Conservation (phyloP, 35 echinoderm and acorn worm genomes). For the Antedon bifida region DNA sequence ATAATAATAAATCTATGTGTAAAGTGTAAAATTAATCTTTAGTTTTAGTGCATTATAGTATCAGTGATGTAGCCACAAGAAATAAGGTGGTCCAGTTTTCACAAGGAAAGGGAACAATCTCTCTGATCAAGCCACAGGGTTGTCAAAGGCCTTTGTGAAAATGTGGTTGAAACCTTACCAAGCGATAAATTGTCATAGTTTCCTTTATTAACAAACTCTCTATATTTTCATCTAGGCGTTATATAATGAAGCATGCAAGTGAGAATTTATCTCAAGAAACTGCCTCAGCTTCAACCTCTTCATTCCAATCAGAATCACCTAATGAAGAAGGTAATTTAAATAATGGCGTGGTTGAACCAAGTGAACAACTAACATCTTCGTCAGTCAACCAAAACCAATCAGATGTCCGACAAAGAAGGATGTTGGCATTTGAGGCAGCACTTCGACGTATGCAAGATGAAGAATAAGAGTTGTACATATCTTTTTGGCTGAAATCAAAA, state of each 20-base stretch:
- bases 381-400: not conserved
- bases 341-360: not conserved
- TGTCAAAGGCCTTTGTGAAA: no score
- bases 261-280: not conserved
- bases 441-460: not conserved
- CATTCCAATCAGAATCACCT: not conserved
- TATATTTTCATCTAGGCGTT: not conserved
- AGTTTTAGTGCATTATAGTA: no score
- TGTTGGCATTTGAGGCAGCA: not conserved
- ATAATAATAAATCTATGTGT: no score
- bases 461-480: not conserved
- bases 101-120: no score
- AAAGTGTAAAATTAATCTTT: no score
- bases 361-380: not conserved
- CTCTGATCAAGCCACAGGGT: no score
- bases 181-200: no score
- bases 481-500: no score
- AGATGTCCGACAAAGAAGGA: not conserved
- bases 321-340: not conserved
- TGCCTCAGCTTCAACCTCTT: not conserved
- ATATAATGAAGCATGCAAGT: not conserved
- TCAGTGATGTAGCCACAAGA: no score
- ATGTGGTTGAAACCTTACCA: no score
- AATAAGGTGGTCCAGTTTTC: no score
- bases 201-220: no score